These are phyloP conservation scores for Pituophis catenifer DNA, from an alignment of 2,113 vertebrate genomes.

Conservation along the genomic window DNA sequence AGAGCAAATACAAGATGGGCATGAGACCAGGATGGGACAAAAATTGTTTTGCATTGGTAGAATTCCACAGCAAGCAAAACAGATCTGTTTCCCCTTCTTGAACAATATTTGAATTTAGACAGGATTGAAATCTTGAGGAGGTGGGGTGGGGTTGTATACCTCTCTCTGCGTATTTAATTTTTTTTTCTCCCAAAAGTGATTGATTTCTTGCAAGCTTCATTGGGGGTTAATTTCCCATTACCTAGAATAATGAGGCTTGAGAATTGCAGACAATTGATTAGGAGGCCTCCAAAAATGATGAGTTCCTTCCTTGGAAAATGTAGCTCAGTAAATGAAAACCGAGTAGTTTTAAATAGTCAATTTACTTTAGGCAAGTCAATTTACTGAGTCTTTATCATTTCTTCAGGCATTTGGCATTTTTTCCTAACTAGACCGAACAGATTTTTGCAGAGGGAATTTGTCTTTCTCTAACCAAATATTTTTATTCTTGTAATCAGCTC, in stretches of 20 bases:
- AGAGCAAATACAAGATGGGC: background rate
- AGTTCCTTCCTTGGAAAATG: background rate
- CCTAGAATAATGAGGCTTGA: background rate
- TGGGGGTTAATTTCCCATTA: background rate
- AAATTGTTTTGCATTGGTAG: background rate
- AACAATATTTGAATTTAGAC: conserved; percentile 25
- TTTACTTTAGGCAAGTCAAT: no score
- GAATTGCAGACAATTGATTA: background rate
- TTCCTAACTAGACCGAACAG: conserved; percentile 26
- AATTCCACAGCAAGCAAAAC: background rate
- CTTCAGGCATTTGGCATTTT: no score
- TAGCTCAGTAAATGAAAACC: background rate
- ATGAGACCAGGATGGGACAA: background rate
- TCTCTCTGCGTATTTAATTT: no score
- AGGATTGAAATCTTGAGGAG: background rate
- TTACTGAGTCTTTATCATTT: no score
- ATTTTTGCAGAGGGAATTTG: conserved; percentile 18
- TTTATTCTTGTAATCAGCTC: no score
- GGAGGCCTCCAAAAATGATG: background rate
- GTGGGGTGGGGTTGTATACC: no score
- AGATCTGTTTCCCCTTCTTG: conserved; percentile 12
- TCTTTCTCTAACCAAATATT: no score
- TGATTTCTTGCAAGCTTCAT: background rate
- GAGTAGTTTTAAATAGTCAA: no score
- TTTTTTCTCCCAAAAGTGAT: background rate